Conservation (phyloP, 2,797 vertebrate species). For the Chaetophractus vellerosus region DNA sequence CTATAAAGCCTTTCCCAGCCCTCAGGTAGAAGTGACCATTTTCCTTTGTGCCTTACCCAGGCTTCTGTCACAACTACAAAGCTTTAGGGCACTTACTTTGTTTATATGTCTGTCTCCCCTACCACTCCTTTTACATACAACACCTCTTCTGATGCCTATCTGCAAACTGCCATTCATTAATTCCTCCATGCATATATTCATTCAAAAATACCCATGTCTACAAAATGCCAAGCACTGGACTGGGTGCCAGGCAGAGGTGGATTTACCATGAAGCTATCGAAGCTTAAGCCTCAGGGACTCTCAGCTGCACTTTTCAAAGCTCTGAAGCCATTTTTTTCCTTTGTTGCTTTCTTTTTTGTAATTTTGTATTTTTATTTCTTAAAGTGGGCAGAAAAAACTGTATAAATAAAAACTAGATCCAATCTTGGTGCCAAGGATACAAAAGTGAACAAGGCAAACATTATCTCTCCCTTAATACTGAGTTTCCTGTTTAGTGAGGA, state of each 20-base stretch:
- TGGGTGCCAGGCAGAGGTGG: background rate
- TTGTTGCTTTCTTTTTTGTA: background rate
- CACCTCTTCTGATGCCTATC: background rate
- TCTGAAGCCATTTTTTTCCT: background rate
- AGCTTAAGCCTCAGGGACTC: background rate
- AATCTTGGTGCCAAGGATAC: background rate
- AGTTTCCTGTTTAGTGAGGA: background rate
- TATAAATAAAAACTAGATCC: background rate
- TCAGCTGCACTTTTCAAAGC: background rate
- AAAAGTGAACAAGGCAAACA: background rate
- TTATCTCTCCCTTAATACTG: background rate
- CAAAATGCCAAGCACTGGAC: background rate
- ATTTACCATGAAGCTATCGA: background rate
- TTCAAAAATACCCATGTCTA: conserved; percentile 1
- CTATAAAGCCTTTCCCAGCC: background rate
- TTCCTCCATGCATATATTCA: background rate
- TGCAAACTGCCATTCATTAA: background rate
- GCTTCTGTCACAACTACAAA: background rate
- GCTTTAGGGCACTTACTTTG: background rate
- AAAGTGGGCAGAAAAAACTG: background rate
- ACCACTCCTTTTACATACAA: background rate
- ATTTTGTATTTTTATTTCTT: background rate
- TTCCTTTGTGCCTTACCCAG: background rate
- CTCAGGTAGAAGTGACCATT: background rate
- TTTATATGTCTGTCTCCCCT: background rate